Conservation (phyloP, 1,140 invertebrate genomes). For the Polyergus mexicanus region DNA sequence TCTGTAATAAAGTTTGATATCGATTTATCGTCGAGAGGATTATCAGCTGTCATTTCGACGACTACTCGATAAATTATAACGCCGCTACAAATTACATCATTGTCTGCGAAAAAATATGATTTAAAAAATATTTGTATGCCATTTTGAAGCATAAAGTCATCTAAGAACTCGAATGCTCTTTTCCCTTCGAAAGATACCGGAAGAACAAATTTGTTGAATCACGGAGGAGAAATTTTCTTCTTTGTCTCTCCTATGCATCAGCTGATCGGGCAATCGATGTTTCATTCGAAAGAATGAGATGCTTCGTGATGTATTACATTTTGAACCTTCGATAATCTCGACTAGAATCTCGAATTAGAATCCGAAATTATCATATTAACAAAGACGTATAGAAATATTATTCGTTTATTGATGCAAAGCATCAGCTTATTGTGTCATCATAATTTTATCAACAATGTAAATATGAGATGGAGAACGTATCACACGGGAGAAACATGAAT, state of each 20-base stretch:
- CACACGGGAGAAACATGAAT: background rate
- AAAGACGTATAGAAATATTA: background rate
- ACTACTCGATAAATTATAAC: slow-evolving; percentile 18
- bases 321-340: background rate
- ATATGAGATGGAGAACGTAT: background rate
- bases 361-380: background rate
- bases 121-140: background rate
- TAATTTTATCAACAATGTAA: slow-evolving; percentile 4
- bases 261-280: background rate
- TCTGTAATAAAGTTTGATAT: slow-evolving; percentile 7
- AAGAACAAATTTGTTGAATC: slow-evolving; percentile 19
- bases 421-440: no score
- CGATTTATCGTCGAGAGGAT: slow-evolving; percentile 20
- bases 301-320: background rate
- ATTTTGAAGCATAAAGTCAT: background rate
- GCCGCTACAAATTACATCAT: background rate
- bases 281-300: background rate
- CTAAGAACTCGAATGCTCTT: background rate
- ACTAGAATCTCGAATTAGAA: background rate
- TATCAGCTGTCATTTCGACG: background rate
- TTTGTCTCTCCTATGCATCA: background rate
- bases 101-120: background rate
- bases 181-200: slow-evolving; percentile 39
- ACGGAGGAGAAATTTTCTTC: slow-evolving; percentile 22
- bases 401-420: background rate